Conservation (phyloP, 2,797 vertebrate species). For the Coilia nasus region DNA sequence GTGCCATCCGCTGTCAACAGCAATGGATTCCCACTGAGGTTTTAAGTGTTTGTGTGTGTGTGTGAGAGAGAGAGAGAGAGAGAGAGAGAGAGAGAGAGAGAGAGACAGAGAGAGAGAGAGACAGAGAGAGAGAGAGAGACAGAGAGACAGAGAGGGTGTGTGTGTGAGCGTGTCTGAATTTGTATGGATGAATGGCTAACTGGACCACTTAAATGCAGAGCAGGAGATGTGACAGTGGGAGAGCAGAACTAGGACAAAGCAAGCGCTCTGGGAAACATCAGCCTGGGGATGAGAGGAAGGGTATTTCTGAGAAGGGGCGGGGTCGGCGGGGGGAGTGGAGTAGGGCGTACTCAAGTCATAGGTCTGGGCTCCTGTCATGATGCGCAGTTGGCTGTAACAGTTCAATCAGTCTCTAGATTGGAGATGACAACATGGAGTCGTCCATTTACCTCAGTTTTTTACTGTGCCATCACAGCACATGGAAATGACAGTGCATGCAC, state of each 20-base stretch:
- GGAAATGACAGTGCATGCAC: not conserved
- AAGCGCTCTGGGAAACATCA: constrained; percentile 9
- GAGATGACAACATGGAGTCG: not conserved
- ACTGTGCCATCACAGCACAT: not conserved
- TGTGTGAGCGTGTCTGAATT: not conserved
- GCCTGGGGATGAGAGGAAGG: not conserved
- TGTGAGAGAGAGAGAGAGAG: not conserved
- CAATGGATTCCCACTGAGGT: not conserved
- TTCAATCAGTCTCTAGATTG: not conserved
- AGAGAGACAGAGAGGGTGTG: not conserved
- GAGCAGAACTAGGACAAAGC: not conserved
- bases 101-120: constrained; percentile 13
- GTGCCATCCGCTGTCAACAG: constrained; percentile 19
- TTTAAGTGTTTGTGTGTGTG: not conserved
- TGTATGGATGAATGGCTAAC: constrained; percentile 25
- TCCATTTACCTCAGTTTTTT: not conserved
- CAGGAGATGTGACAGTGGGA: constrained; percentile 23
- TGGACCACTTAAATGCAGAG: not conserved
- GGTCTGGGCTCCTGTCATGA: not conserved
- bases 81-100: not conserved
- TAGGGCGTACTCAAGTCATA: not conserved
- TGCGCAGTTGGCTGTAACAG: not conserved
- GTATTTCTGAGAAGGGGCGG: not conserved
- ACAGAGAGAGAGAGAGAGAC: not conserved
- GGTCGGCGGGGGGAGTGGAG: not conserved